Evolutionary conservation across 2,113 vertebrate genomes (phyloP).

Genomic region (Suncus etruscus): DNA sequence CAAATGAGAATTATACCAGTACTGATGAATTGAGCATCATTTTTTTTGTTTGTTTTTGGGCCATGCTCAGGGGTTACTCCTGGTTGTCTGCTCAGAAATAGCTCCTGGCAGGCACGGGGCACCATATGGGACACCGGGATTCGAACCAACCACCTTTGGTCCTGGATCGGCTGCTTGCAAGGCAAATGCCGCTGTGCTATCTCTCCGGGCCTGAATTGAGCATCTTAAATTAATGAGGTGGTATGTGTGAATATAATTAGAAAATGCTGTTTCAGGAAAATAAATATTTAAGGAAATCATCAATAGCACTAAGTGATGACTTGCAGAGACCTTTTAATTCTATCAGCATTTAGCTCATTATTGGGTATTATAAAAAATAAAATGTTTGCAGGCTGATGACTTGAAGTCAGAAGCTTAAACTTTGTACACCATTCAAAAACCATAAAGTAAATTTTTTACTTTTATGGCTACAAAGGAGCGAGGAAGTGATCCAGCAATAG

Average conservation of each 20-base stretch:
- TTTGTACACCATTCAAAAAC: background rate
- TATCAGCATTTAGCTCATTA: background rate
- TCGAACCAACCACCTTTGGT: too few relatives aligned
- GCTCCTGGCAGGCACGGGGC: too few relatives aligned
- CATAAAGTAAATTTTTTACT: background rate
- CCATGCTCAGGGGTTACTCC: too few relatives aligned
- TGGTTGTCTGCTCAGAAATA: too few relatives aligned
- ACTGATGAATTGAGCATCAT: background rate
- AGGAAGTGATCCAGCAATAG: background rate
- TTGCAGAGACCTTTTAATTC: background rate
- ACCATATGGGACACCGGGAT: too few relatives aligned
- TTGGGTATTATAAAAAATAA: background rate
- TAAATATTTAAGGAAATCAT: constrained; percentile 23
- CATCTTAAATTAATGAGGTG: constrained; percentile 37
- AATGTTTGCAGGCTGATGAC: background rate
- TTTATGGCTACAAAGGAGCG: background rate
- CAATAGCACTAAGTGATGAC: constrained; percentile 1
- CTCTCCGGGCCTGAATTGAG: too few relatives aligned
- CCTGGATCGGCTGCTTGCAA: too few relatives aligned
- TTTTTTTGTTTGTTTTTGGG: too few relatives aligned
- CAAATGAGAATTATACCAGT: background rate
- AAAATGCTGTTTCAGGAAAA: constrained; percentile 34
- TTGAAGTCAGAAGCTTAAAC: background rate
- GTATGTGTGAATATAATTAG: constrained; percentile 34
- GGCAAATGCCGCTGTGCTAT: too few relatives aligned